phyloP scores from a whole-genome alignment of 2,113 vertebrate species.

The human (Homo sapiens) region DNA sequence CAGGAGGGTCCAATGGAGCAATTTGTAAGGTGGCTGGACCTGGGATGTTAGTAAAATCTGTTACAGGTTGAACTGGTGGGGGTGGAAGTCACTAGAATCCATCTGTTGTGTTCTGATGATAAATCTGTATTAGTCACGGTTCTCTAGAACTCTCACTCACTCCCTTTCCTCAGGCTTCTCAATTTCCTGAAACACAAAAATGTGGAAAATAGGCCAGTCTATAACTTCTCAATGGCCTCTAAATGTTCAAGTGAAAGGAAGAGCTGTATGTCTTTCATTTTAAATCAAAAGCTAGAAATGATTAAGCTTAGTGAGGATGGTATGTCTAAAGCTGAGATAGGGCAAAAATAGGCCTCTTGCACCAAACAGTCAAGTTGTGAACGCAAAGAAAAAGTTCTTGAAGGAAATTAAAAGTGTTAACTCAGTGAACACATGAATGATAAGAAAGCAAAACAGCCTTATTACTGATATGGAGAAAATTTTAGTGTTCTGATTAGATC shows the following conservation, averaged over 20 bases:
- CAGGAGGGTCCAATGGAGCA: not conserved
- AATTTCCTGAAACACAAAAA: not conserved
- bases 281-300: not conserved
- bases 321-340: not conserved
- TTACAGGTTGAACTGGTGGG: not conserved
- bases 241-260: not conserved
- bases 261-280: not conserved
- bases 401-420: not conserved
- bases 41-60: not conserved
- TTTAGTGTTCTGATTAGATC: not conserved
- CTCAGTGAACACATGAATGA: not conserved
- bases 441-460: not conserved
- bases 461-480: not conserved
- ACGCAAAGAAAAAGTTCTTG: not conserved
- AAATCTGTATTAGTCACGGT: not conserved
- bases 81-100: not conserved
- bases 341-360: not conserved
- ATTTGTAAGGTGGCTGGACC: not conserved
- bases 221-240: not conserved
- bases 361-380: not conserved
- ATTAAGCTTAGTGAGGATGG: not conserved
- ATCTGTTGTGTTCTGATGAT: not conserved
- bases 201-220: not conserved
- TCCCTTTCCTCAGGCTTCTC: not conserved
- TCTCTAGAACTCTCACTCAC: not conserved